Conservation (phyloP, 2,888 invertebrate genomes). For the Rotaria sp. region DNA sequence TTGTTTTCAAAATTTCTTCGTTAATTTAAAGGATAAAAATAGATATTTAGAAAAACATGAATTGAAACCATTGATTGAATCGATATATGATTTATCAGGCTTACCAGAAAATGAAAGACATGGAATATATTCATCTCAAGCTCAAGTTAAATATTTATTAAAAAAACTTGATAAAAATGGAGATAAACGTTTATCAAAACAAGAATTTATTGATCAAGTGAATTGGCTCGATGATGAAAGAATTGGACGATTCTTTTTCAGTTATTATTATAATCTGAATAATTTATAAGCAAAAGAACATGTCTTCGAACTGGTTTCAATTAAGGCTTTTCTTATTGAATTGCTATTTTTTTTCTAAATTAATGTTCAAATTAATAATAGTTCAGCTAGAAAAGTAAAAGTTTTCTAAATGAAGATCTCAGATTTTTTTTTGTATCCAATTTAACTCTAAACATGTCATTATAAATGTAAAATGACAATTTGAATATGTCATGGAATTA, state of each 20-base stretch:
- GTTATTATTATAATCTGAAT: neutral
- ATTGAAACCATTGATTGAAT: neutral
- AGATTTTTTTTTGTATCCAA: too few relatives aligned
- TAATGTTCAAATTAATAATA: too few relatives aligned
- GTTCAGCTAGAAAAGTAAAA: too few relatives aligned
- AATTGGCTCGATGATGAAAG: neutral
- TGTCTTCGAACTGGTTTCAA: neutral
- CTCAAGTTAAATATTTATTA: constrained; percentile 4
- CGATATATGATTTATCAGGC: neutral
- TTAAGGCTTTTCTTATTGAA: too few relatives aligned
- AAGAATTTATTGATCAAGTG: neutral
- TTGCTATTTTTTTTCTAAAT: too few relatives aligned
- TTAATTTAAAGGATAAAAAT: neutral
- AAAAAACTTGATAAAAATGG: neutral
- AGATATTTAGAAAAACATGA: neutral
- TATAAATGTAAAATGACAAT: too few relatives aligned
- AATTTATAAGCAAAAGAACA: neutral
- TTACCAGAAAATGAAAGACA: neutral
- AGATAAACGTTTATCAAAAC: neutral
- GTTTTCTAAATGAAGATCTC: too few relatives aligned
- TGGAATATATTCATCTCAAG: neutral
- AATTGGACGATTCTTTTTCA: neutral
- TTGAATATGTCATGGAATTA: too few relatives aligned
- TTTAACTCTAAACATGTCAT: too few relatives aligned
- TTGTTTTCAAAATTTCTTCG: neutral